Conservation (phyloP, 2,888 invertebrate species). For the Torymus aiolomorphi region DNA sequence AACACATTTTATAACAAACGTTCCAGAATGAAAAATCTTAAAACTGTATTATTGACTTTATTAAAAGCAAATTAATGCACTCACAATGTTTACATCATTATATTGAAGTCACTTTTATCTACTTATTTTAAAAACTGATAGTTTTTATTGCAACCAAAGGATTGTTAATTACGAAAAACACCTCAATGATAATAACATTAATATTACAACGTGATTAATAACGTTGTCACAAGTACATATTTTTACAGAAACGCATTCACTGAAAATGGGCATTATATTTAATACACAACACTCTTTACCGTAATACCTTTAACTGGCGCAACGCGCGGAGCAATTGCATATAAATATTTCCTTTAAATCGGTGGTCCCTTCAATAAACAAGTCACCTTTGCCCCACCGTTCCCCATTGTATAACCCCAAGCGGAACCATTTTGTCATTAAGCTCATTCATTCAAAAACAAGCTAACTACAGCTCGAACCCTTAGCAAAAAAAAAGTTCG, state of each 20-base stretch:
- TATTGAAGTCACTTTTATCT: too few species aligned
- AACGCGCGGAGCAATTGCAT: conserved; percentile 1
- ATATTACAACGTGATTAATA: conserved; percentile 12
- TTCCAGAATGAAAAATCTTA: too few species aligned
- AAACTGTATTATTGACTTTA: too few species aligned
- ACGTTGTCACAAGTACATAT: conserved; percentile 14
- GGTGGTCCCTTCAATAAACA: neutral
- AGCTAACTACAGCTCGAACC: too few species aligned
- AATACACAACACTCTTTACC: neutral
- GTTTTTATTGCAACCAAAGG: neutral
- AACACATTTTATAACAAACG: too few species aligned
- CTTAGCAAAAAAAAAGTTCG: too few species aligned
- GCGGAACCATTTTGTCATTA: too few species aligned
- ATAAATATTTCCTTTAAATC: neutral
- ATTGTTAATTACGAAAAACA: neutral
- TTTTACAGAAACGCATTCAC: neutral
- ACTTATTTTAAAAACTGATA: neutral
- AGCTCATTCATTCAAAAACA: too few species aligned
- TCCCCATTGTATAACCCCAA: too few species aligned
- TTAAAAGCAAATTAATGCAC: too few species aligned
- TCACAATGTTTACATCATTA: too few species aligned
- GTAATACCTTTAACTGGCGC: neutral
- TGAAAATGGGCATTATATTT: neutral
- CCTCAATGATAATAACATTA: neutral
- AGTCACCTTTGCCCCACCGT: neutral